phyloP scores from a whole-genome alignment of 1,140 invertebrate genomes.

The Pogonomyrmex barbatus region DNA sequence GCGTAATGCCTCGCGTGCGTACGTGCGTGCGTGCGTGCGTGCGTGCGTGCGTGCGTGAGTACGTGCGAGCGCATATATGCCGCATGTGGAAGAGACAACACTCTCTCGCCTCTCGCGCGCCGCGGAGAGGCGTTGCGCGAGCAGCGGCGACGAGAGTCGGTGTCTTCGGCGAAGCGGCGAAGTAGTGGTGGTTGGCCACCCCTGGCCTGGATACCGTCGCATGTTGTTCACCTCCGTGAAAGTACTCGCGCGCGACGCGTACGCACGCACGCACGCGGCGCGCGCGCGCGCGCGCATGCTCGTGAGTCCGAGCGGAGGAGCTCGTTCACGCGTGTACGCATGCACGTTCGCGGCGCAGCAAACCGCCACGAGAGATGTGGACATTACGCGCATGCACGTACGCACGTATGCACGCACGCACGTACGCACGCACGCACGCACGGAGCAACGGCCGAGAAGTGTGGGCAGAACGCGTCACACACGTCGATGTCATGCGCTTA shows the following conservation, averaged over 20 bases:
- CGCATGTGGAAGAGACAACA: neutral
- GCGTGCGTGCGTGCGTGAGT: neutral
- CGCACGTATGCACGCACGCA: conserved; percentile 9
- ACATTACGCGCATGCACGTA: neutral
- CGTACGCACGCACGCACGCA: conserved; percentile 18
- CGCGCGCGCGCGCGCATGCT: conserved; percentile 7
- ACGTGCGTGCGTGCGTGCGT: neutral
- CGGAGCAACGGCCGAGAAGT: conserved; percentile 64
- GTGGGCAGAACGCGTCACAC: conserved; percentile 53
- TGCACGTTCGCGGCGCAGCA: conserved; percentile 13
- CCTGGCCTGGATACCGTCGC: conserved; percentile 82
- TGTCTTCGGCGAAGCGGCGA: conserved; percentile 16
- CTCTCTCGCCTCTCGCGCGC: conserved; percentile 23
- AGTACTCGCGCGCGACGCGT: conserved; percentile 74
- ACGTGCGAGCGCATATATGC: neutral
- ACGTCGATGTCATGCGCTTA: conserved; percentile 35
- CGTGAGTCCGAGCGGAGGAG: conserved; percentile 38
- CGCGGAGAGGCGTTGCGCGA: conserved; percentile 47
- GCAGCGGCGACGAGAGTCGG: conserved; percentile 39
- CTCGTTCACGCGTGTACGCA: conserved; percentile 54
- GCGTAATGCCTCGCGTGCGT: conserved; percentile 21
- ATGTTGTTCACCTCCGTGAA: conserved; percentile 84
- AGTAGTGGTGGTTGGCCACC: conserved; percentile 78
- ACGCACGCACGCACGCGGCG: conserved; percentile 18
- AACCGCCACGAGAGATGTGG: conserved; percentile 13